Evolutionary conservation across 2,113 vertebrate species (phyloP).

Genomic region (Psittacula cyanocephala): DNA sequence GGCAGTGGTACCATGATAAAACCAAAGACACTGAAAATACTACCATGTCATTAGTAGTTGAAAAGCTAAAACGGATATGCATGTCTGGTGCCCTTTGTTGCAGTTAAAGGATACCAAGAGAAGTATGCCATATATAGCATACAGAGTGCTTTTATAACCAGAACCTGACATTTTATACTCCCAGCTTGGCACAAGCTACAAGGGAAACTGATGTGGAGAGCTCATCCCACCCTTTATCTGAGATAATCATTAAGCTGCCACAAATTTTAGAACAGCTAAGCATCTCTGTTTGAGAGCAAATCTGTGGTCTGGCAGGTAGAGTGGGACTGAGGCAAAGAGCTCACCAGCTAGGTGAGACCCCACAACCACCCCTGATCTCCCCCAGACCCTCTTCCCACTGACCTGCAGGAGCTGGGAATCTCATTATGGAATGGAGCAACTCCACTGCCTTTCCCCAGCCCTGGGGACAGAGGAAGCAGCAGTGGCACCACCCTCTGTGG

Average conservation of each 20-base stretch:
- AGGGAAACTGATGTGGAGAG: background rate
- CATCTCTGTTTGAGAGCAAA: background rate
- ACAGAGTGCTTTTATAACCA: slow-evolving; percentile 3
- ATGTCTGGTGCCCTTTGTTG: background rate
- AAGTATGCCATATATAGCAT: background rate
- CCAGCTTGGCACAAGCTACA: background rate
- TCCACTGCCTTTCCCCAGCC: fast-evolving
- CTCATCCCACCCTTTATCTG: background rate
- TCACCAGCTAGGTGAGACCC: background rate
- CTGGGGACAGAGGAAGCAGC: background rate
- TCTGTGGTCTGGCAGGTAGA: background rate
- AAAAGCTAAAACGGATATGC: background rate
- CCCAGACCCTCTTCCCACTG: background rate
- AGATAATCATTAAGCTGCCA: background rate
- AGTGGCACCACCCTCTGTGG: background rate
- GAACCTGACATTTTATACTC: background rate
- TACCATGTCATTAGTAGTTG: background rate
- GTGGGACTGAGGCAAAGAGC: background rate
- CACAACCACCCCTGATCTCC: background rate
- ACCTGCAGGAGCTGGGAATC: background rate
- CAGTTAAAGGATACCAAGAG: background rate
- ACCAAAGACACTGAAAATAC: slow-evolving; percentile 6
- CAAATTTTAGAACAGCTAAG: background rate
- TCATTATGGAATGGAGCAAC: background rate
- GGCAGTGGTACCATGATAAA: background rate